Conservation (phyloP, 2,888 invertebrate genomes). For the Acleris literana region DNA sequence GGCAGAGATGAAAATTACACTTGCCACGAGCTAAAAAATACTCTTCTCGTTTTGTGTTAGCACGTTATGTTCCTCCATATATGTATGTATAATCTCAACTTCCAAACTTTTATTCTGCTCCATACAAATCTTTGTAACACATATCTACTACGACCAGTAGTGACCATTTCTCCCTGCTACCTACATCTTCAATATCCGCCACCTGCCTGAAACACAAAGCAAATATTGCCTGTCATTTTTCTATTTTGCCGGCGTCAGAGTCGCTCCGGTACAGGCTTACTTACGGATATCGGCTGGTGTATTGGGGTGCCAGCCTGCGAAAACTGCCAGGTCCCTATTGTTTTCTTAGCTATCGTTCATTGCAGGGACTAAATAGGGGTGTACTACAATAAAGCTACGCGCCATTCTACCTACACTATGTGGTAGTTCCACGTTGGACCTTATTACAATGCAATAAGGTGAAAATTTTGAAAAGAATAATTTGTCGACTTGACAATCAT, state of each 20-base stretch:
- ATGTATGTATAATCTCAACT: background rate
- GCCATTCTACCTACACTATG: background rate
- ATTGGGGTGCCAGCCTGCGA: constrained; percentile 3
- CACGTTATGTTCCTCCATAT: too few species aligned
- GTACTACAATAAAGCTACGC: background rate
- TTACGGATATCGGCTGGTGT: constrained; percentile 8
- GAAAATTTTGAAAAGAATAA: too few species aligned
- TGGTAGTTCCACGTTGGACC: too few species aligned
- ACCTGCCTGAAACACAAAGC: constrained; percentile 25
- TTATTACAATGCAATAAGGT: too few species aligned
- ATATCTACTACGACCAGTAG: background rate
- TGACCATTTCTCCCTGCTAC: constrained; percentile 22
- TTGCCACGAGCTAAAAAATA: too few species aligned
- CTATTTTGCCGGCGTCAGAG: constrained; percentile 14
- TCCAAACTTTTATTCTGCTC: constrained; percentile 1
- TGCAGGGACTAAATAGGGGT: background rate
- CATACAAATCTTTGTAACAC: constrained; percentile 1
- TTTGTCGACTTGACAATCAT: too few species aligned
- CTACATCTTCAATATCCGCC: constrained; percentile 25
- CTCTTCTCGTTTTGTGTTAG: too few species aligned
- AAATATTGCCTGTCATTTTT: constrained; percentile 18
- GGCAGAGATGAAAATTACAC: too few species aligned
- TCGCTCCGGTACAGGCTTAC: constrained; percentile 12
- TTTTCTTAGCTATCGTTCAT: background rate
- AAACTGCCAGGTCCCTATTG: background rate